Evolutionary conservation across 2,888 invertebrate genomes (phyloP), one percentile per base, ranked within the genome.

Genomic region (Drosophila pseudotakahashii): DNA sequence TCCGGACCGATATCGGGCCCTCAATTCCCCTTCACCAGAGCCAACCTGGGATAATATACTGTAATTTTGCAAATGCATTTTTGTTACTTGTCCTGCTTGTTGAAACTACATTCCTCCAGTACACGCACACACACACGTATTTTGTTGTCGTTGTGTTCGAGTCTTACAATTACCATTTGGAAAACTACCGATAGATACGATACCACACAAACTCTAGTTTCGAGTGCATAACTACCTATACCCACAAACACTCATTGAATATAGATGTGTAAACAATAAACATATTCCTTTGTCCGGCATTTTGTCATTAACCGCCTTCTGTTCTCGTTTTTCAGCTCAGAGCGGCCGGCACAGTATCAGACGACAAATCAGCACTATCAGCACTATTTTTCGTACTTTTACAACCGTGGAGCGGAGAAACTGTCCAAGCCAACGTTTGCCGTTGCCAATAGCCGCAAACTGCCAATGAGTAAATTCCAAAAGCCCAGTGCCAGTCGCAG

Each of bases 341-440:
- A 75, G 34, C 69, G 66, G 3, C 66, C 71, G 9, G 7, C 74
- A 2, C 68, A 69, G 10, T 75, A 57, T 13, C 85, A 68, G n/a
- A 68, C 83, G 10, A 51, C 80, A 0, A 79, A 85, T 50, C 77
- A 89, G 60, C 89, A 89, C 58, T 90, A 90, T 73, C 82, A 87
- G 26, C 90, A 89, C 53, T 89, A 90, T 73, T 89, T 89, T 57
- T 89, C 89, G 19, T 89, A 90, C 61, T 90, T 88, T 66, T 89
- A 90, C 50, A 88, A 89, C 45, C 80, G 89, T 30, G 76, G 75
- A n/a, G 44, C 70, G 36, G 73, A 74, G 19, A 81, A 81, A 51
- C 34, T 55, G 4, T 39, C 69, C 11, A 84, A 84, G 30, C 51
- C 63, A 32, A 47, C 63, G 48, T 41, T 59, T 36, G 71, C 16